phyloP scores from a whole-genome alignment of 2,113 vertebrate genomes.

The Misgurnus mizolepis region DNA sequence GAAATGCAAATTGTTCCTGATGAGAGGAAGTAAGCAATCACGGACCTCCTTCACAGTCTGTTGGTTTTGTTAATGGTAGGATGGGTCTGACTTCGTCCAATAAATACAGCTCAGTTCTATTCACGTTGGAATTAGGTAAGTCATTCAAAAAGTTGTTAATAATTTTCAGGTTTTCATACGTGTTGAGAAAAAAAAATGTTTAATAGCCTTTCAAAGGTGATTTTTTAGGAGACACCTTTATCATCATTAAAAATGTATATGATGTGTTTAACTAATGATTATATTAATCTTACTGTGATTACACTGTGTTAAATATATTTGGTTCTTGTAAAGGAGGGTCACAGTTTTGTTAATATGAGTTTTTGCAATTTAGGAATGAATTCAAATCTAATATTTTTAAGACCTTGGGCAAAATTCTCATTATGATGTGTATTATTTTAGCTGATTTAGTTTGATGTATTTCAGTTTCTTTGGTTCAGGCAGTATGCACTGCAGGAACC shows the following conservation, averaged over 20 bases:
- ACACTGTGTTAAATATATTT: too few species aligned
- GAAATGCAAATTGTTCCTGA: conserved; percentile 79
- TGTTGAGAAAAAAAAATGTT: too few species aligned
- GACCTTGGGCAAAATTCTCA: neutral
- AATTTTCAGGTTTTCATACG: neutral
- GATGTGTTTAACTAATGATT: too few species aligned
- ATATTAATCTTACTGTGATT: too few species aligned
- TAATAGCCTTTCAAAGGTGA: too few species aligned
- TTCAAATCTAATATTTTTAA: neutral
- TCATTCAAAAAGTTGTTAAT: conserved; percentile 28
- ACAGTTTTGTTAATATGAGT: neutral
- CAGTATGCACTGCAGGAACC: conserved; percentile 78
- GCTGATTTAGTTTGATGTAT: conserved; percentile 4
- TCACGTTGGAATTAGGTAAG: conserved; percentile 86
- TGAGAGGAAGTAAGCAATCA: conserved; percentile 56
- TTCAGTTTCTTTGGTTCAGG: conserved; percentile 79
- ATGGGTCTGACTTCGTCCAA: conserved; percentile 88
- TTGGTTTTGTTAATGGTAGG: conserved; percentile 86
- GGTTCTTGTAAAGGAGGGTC: neutral
- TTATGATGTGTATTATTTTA: neutral
- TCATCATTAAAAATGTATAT: too few species aligned
- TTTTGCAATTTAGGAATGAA: neutral
- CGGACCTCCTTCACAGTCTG: conserved; percentile 68
- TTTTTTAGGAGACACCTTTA: too few species aligned
- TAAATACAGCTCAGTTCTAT: conserved; percentile 83